A percentile compares a stretch with the other conserved stretches of the same genome.
phyloP scores from a whole-genome alignment of 2,113 vertebrate species.

The human (Homo sapiens) region DNA sequence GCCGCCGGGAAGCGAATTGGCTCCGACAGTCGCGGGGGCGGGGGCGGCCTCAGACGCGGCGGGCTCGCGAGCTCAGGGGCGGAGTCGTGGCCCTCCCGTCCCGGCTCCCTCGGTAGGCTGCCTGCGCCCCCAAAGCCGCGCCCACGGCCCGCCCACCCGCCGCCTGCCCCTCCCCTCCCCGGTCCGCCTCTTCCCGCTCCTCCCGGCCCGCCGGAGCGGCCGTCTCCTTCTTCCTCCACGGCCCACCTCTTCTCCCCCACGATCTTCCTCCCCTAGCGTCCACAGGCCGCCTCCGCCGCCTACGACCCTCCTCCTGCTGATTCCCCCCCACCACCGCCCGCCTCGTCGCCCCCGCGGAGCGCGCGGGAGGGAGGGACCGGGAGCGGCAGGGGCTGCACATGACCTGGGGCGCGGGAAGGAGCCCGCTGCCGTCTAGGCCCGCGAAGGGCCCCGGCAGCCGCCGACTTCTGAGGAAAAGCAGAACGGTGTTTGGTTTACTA shows the following conservation, averaged over 20 bases:
- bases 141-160: background rate
- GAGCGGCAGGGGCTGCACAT: background rate
- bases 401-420: background rate
- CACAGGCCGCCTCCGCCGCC: background rate
- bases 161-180: background rate
- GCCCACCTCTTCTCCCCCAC: background rate
- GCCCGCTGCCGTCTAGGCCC: background rate
- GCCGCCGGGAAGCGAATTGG: background rate
- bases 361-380: background rate
- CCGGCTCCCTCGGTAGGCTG: rapidly evolving
- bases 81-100: background rate
- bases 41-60: rapidly evolving
- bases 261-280: background rate
- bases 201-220: background rate
- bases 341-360: rapidly evolving
- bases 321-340: too few species aligned
- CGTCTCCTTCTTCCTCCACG: too few species aligned
- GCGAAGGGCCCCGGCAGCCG: background rate
- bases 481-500: background rate
- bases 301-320: rapidly evolving
- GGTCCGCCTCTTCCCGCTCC: background rate
- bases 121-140: background rate
- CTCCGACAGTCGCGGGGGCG: rapidly evolving
- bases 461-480: background rate
- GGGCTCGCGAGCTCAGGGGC: background rate